Base-by-base conservation (phyloP, 2,797 vertebrate genomes). In the Characodon lateralis region DNA sequence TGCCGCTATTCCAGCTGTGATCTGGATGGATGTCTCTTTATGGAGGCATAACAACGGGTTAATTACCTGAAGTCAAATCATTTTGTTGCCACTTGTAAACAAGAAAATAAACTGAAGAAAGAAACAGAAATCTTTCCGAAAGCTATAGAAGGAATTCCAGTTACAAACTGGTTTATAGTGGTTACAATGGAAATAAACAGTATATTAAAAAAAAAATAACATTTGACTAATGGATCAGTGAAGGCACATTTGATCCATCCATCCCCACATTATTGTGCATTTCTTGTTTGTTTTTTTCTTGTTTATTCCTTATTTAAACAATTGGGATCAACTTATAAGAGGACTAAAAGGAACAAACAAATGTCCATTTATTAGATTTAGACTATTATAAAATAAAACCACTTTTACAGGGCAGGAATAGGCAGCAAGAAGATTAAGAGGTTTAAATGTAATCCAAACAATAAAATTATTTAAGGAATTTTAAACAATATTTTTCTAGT, bases 101-200 rank as follows among this genome's bases (percentile, higher is more conserved):
- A 46, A 46, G 63, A 26, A 9, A 46, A 2, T 10, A 48, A 48
- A 48, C 46, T 10, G 46, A 43, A 20, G 10, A 69, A 26, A n/a
- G 35, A 12, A 43, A 69, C 41, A 46, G 5, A 46, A 46, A 43
- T 13, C 9, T 3, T 22, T 43, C 24, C 18, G 39, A 68, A 68
- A 68, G 1, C 12, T 24, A 13, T 16, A 69, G 20, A 16, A 41
- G 31, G 20, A 43, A 46, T 24, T 69, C 22, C 66, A 69, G 66
- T n/a, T 68, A 43, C 22, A 68, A 22, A 68, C 9, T 46, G 66
- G 39, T 14, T n/a, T 26, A 43, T 43, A 41, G 39, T 43, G 39
- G 65, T 68, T 68, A 46, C 65, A 69, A 2, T n/a, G 41, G 12
- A 68, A 68, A 68, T 68, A 43, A 68, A 68, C 65, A 68, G 24